Base-by-base conservation (phyloP, 2,888 invertebrate species). In the Dilophus febrilis region DNA sequence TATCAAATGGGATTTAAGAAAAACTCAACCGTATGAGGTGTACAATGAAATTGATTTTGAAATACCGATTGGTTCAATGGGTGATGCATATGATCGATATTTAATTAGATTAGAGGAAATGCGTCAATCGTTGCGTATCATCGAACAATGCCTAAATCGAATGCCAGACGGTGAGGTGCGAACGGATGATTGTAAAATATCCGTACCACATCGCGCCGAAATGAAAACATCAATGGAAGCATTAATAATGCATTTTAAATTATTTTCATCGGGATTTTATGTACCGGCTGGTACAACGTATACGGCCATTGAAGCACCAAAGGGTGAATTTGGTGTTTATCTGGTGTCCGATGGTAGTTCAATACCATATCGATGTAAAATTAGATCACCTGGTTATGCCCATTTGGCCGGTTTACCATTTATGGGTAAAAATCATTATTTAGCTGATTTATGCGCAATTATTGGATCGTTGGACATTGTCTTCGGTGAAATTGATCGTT, bases 211-310 rank as follows among this genome's bases (percentile, higher is more conserved):
- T 29, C 67, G 87, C 46, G 63, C 60, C 3, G 80, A 84, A 62
- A 90, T 91, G 88, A 90, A 90, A 65, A 74, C 70, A 4, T 72
- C 71, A 7, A 91, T 88, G 88, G 88, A 90, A 58, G 72, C 83
- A 1, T 61, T 88, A 34, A 90, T 90, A 51, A 87, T 90, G 58
- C 88, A 90, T 55, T 88, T 91, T 59, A 90, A 90, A 57, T 66
- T 83, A 43, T 90, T 77, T 56, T 71, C 78, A 2, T 78, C 83
- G 59, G 90, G 88, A 1, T 82, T 76, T 56, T 66, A 69, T 22
- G 87, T 91, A 17, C 88, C 90, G 1, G 82, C 90, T 14, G 90
- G 90, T 1, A 59, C 69, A 3, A 84, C 85, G 0, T 91, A 88
- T 52, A 78, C 79, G 1, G 70, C 76, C 19, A 68, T 77, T 3